Conservation (phyloP, 2,797 vertebrate genomes). For the Sphaeramia orbicularis region DNA sequence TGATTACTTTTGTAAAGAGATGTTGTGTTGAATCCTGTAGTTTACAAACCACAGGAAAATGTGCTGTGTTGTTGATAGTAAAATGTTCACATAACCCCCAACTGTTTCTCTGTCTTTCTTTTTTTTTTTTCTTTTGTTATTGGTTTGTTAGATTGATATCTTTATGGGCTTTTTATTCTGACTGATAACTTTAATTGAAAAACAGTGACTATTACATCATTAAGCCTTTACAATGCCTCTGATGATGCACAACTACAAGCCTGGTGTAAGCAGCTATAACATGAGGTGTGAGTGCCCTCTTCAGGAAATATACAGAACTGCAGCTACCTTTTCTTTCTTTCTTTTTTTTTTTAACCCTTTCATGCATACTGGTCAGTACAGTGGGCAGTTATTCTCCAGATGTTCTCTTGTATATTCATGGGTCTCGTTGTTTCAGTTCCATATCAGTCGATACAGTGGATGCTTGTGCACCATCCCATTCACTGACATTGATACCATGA, state of each 20-base stretch:
- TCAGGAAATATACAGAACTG: conserved; percentile 28
- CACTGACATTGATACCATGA: too few species aligned
- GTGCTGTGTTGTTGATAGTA: neutral
- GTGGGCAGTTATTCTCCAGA: too few species aligned
- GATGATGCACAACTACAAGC: neutral
- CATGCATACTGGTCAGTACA: too few species aligned
- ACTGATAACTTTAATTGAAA: neutral
- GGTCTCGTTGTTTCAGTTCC: too few species aligned
- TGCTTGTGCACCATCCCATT: too few species aligned
- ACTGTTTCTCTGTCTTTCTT: neutral
- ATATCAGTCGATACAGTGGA: too few species aligned
- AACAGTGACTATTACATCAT: too few species aligned
- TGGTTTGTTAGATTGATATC: neutral
- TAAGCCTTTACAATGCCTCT: neutral
- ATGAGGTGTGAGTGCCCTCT: conserved; percentile 52
- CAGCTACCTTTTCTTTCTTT: conserved; percentile 6
- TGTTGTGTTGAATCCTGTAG: too few species aligned
- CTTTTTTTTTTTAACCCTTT: conserved; percentile 6
- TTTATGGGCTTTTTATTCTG: neutral
- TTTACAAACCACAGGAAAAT: neutral
- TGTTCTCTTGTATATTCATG: too few species aligned
- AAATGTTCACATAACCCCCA: neutral
- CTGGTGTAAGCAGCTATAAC: neutral
- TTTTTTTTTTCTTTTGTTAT: neutral
- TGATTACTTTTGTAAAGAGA: too few species aligned